Evolutionary conservation across 2,888 invertebrate species (phyloP).

Genomic region (Helleia helle): DNA sequence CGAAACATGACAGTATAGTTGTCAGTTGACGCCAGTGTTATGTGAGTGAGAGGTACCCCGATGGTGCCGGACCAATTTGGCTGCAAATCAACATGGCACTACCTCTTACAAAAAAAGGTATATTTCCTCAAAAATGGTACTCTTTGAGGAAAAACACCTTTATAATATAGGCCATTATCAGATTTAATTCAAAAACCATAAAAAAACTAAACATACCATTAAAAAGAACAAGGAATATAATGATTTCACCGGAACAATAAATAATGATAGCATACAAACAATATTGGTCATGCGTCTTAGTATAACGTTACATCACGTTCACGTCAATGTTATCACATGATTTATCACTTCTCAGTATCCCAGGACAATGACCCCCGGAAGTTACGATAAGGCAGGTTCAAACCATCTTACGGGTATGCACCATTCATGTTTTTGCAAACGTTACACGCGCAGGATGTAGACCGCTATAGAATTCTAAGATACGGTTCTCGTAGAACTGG

Average conservation of each 20-base stretch:
- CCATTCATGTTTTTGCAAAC: constrained; percentile 31
- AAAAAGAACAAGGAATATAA: no score
- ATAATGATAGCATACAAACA: not conserved
- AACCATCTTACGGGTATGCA: constrained; percentile 31
- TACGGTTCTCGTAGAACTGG: constrained; percentile 20
- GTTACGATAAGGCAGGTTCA: constrained; percentile 32
- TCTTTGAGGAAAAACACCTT: no score
- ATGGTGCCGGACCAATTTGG: no score
- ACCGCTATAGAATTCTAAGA: constrained; percentile 28
- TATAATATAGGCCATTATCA: not conserved
- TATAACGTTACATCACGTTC: constrained; percentile 11
- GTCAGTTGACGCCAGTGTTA: no score
- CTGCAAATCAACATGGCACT: no score
- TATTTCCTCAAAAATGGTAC: no score
- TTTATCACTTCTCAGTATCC: constrained; percentile 18
- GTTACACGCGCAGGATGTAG: constrained; percentile 24
- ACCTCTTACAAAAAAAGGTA: no score
- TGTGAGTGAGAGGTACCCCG: no score
- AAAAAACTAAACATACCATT: not conserved
- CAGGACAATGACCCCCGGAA: constrained; percentile 29
- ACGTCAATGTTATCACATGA: constrained; percentile 16
- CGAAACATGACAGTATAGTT: no score
- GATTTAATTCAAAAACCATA: no score
- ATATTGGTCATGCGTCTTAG: constrained; percentile 8
- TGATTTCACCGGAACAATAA: no score